phyloP scores from a whole-genome alignment of 2,113 vertebrate species.

The Apteryx owenii region DNA sequence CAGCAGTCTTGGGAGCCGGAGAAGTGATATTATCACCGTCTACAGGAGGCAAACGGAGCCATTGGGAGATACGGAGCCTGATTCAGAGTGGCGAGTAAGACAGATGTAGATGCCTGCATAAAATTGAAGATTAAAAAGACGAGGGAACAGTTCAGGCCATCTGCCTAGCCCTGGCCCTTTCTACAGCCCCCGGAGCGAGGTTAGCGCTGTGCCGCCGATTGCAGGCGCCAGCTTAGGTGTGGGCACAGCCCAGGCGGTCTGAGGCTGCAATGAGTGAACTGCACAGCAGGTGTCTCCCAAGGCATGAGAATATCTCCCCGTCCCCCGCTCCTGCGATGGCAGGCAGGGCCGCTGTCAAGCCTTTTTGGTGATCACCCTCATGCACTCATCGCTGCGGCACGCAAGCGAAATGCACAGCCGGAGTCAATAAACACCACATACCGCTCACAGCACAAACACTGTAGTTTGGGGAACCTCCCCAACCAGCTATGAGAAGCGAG shows the following conservation, averaged over 20 bases:
- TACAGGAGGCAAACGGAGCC: not conserved
- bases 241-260: rapidly evolving
- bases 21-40: not conserved
- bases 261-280: not conserved
- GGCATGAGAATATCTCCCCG: too few species aligned
- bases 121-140: not conserved
- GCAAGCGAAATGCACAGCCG: not conserved
- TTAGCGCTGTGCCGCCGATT: not conserved
- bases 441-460: not conserved
- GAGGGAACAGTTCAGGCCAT: not conserved
- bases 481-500: not conserved
- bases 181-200: rapidly evolving
- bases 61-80: rapidly evolving
- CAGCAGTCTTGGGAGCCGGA: not conserved
- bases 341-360: not conserved
- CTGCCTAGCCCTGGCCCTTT: not conserved
- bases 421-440: rapidly evolving
- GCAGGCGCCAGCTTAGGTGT: not conserved
- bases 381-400: not conserved
- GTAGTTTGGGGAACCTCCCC: rapidly evolving
- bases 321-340: not conserved
- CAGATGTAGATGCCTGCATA: not conserved
- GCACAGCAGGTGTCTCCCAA: constrained; percentile 61
- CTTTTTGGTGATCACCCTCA: not conserved
- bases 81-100: rapidly evolving